A percentile compares a stretch with the other conserved stretches of the same genome.
These are phyloP conservation scores for Saccostrea echinata DNA, from an alignment of 1,140 invertebrate species.

Conservation along the genomic window DNA sequence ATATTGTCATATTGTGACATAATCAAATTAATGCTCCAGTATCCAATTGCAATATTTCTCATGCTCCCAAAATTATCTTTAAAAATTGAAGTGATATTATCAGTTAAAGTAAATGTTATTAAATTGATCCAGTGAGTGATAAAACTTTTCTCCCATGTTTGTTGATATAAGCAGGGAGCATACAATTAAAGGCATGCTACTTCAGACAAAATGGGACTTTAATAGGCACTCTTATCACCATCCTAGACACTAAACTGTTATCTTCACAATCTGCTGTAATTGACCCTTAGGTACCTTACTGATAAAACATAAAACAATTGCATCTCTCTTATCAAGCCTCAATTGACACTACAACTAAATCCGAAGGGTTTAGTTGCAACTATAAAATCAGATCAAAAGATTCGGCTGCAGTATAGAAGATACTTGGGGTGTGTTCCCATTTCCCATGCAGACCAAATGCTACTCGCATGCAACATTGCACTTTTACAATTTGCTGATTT, in stretches of 20 bases:
- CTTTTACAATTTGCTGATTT: constrained; percentile 25
- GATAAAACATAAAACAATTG: constrained; percentile 39
- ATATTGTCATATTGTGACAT: too few species aligned
- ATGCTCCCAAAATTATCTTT: too few species aligned
- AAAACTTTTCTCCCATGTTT: constrained; percentile 8
- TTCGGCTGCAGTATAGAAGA: neutral
- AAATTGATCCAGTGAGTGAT: neutral
- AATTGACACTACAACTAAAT: constrained; percentile 35
- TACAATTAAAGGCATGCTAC: constrained; percentile 4
- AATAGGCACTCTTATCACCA: constrained; percentile 18
- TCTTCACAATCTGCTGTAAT: constrained; percentile 29
- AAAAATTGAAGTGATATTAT: neutral
- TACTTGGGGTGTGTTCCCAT: neutral
- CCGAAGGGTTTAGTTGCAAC: constrained; percentile 2
- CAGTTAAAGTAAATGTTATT: constrained; percentile 14
- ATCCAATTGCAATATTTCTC: too few species aligned
- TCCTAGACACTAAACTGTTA: constrained; percentile 27
- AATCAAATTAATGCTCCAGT: too few species aligned
- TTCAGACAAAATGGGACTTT: constrained; percentile 23
- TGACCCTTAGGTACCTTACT: constrained; percentile 23
- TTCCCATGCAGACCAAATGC: neutral
- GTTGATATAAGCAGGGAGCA: constrained; percentile 25
- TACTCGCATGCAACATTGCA: neutral
- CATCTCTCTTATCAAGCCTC: constrained; percentile 21
- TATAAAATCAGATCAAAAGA: constrained; percentile 30